phyloP scores from a whole-genome alignment of 2,113 vertebrate species.

The Phylloscopus trochilus region DNA sequence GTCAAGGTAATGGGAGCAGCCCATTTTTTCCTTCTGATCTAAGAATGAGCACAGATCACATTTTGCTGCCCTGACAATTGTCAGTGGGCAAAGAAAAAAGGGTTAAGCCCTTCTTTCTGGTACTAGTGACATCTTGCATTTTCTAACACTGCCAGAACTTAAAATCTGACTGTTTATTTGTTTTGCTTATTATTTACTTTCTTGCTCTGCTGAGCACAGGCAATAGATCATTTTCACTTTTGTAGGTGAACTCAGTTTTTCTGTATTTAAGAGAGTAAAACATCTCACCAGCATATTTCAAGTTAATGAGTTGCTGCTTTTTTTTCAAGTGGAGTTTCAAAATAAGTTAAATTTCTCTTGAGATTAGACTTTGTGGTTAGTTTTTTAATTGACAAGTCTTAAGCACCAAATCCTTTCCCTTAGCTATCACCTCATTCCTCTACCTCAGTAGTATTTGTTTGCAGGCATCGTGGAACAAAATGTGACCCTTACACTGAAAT shows the following conservation, averaged over 20 bases:
- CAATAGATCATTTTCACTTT: background rate
- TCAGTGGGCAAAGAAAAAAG: background rate
- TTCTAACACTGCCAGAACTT: background rate
- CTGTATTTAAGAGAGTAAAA: conserved; percentile 2
- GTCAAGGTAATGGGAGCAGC: background rate
- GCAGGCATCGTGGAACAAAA: background rate
- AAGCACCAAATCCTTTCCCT: background rate
- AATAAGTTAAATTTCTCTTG: background rate
- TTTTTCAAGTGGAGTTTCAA: background rate
- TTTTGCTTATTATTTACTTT: conserved; percentile 21
- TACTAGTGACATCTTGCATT: background rate
- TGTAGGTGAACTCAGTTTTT: background rate
- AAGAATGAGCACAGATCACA: background rate
- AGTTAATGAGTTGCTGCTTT: background rate
- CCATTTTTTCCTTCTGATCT: background rate
- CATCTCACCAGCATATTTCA: background rate
- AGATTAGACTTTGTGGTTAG: background rate
- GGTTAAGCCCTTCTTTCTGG: background rate
- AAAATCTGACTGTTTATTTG: background rate
- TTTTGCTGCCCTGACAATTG: background rate
- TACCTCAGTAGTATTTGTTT: background rate
- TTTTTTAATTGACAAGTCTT: background rate
- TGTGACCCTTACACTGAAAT: conserved; percentile 19
- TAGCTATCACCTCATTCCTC: background rate
- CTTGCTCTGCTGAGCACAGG: background rate